Percentiles rank a stretch among this genome's conserved stretches.
Evolutionary conservation across 2,888 invertebrate genomes (phyloP).

Genomic region (Chrysina gloriosa): DNA sequence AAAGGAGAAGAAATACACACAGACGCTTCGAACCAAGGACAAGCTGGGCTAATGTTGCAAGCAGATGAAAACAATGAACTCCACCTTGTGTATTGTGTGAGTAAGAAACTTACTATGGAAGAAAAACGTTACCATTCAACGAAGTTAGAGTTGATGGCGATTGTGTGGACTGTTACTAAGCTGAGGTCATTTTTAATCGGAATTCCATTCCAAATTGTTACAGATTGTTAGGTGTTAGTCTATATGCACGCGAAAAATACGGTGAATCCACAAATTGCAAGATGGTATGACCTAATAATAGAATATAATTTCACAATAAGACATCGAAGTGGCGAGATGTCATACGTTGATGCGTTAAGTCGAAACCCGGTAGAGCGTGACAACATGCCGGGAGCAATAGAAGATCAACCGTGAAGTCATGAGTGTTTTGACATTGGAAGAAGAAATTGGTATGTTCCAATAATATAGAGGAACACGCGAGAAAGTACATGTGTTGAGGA

Average conservation of each 20-base stretch:
- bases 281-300: slow-evolving; percentile 44
- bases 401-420: too few relatives aligned
- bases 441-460: too few relatives aligned
- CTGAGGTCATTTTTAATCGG: slow-evolving; percentile 50
- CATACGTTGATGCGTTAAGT: slow-evolving; percentile 44
- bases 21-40: slow-evolving; percentile 37
- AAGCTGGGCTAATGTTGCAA: slow-evolving; percentile 50
- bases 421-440: too few relatives aligned
- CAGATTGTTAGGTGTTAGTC: slow-evolving; percentile 50
- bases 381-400: too few relatives aligned
- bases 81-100: slow-evolving; percentile 48
- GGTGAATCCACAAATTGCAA: slow-evolving; percentile 46
- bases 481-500: too few relatives aligned
- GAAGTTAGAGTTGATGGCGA: slow-evolving; percentile 54
- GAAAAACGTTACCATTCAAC: slow-evolving; percentile 48
- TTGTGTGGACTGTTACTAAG: slow-evolving; percentile 49
- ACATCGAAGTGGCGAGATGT: slow-evolving; percentile 48
- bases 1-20: not conserved
- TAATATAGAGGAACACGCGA: too few relatives aligned
- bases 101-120: slow-evolving; percentile 45
- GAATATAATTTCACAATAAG: slow-evolving; percentile 49
- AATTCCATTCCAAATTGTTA: slow-evolving; percentile 47
- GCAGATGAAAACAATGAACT: slow-evolving; percentile 39
- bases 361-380: too few relatives aligned
- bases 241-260: slow-evolving; percentile 48